Evolutionary conservation across 2,113 vertebrate genomes (phyloP), one percentile per base, ranked within the genome.

Genomic region (Australoheros scitulus): DNA sequence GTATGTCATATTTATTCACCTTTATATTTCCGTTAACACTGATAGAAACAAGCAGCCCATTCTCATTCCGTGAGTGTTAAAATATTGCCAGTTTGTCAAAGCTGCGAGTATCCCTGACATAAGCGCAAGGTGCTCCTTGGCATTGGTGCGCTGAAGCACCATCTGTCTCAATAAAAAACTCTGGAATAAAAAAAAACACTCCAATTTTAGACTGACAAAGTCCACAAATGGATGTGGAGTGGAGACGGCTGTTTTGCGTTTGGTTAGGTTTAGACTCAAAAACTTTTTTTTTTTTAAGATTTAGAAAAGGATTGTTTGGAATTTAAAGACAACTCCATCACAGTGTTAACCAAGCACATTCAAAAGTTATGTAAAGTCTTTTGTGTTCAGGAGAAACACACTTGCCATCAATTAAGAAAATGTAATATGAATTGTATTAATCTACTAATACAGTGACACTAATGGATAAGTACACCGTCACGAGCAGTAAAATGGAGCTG

Each of bases 401-500:
- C 43, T 68, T 2, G 47, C 38, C 20, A 77, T 32, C 7, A 79
- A 22, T n/a, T 7, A 15, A 81, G 29, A 41, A 58, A 55, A 10
- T 78, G 24, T 79, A 24, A 22, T 15, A 22, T 59, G 38, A 41
- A 50, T 56, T 80, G 15, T 58, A 38, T 60, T 59, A 32, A 41
- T 83, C 18, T 43, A n/a, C 10, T 32, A 65, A 24, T 34, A 38
- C n/a, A 29, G 20, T 79, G 41, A 70, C 79, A 59, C 6, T 14
- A 47, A 58, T 47, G 36, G 65, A 32, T 76, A 61, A 76, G 10
- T 61, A 50, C 78, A 32, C 58, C 34, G 60, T 63, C 9, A 61
- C 56, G 65, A 78, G 57, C 61, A 20, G 43, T 61, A 52, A 84
- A 86, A 61, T 59, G 55, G 20, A 63, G 74, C 61, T 32, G 32